Conservation (phyloP, 2,888 invertebrate genomes). For the Rhorus exstirpatorius region DNA sequence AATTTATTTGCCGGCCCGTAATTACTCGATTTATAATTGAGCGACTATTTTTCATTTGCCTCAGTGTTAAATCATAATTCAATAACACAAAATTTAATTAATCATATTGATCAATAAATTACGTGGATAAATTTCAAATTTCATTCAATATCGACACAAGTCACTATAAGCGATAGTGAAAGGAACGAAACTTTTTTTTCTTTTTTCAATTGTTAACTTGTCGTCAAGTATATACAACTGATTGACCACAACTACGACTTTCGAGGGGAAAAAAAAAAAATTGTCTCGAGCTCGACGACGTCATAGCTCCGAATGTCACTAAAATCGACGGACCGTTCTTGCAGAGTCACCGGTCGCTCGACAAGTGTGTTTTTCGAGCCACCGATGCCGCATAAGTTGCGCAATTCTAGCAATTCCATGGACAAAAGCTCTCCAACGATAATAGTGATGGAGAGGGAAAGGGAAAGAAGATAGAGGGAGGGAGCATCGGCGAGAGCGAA, state of each 20-base stretch:
- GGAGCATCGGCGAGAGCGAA: not conserved
- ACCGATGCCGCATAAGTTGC: conserved; percentile 19
- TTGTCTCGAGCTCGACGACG: not conserved
- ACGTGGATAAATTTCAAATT: too few relatives aligned
- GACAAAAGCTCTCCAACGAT: conserved; percentile 40
- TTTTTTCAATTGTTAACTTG: not conserved
- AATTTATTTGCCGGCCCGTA: too few relatives aligned
- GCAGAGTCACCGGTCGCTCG: conserved; percentile 4
- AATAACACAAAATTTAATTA: too few relatives aligned
- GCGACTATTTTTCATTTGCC: too few relatives aligned
- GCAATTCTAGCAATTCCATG: conserved; percentile 41
- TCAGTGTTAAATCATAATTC: too few relatives aligned
- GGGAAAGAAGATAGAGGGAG: not conserved
- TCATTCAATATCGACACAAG: too few relatives aligned
- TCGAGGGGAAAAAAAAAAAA: too few relatives aligned
- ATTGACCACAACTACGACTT: too few relatives aligned
- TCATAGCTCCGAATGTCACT: not conserved
- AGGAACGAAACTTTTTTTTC: too few relatives aligned
- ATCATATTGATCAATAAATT: too few relatives aligned
- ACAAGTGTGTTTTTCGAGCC: conserved; percentile 34
- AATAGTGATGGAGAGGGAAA: not conserved
- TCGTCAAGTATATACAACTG: not conserved
- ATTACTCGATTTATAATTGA: too few relatives aligned
- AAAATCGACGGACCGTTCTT: not conserved
- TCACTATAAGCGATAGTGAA: too few relatives aligned